A percentile compares a stretch with the other conserved stretches of the same genome.
These are phyloP conservation scores for Proales similis DNA, from an alignment of 1,140 invertebrate species.

Conservation along the genomic window DNA sequence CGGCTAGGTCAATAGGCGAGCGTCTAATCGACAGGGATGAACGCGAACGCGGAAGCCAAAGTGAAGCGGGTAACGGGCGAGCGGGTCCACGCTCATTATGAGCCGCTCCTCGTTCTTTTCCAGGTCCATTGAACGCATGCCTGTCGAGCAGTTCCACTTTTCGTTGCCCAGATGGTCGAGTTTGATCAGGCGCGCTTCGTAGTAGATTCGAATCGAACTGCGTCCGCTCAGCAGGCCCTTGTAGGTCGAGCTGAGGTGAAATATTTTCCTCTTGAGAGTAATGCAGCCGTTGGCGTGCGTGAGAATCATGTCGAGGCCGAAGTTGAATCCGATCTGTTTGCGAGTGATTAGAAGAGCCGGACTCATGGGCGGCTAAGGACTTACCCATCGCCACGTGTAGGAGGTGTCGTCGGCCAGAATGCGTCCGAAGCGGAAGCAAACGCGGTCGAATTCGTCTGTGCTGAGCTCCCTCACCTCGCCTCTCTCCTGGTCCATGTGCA, in stretches of 20 bases:
- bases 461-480: neutral
- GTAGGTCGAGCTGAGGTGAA: slow-evolving; percentile 25
- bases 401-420: slow-evolving; percentile 11
- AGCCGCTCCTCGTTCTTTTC: slow-evolving; percentile 7
- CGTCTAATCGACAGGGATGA: no score
- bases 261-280: slow-evolving; percentile 31
- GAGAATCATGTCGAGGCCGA: slow-evolving; percentile 15
- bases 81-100: neutral
- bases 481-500: slow-evolving; percentile 23
- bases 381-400: slow-evolving; percentile 30
- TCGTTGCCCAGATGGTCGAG: slow-evolving; percentile 10
- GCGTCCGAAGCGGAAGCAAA: slow-evolving; percentile 8
- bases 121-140: slow-evolving; percentile 6
- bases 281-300: slow-evolving; percentile 18
- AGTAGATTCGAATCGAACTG: slow-evolving; percentile 20
- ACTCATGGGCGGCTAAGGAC: no score
- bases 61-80: slow-evolving; percentile 15
- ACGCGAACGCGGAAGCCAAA: slow-evolving; percentile 10
- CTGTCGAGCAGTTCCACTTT: slow-evolving; percentile 1
- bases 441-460: neutral
- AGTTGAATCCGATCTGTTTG: slow-evolving; percentile 33
- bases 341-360: no score
- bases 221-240: slow-evolving; percentile 19
- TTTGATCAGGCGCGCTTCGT: slow-evolving; percentile 5
- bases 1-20: no score